Base-by-base conservation (phyloP, 1,140 invertebrate species). In the Solenopsis invicta region DNA sequence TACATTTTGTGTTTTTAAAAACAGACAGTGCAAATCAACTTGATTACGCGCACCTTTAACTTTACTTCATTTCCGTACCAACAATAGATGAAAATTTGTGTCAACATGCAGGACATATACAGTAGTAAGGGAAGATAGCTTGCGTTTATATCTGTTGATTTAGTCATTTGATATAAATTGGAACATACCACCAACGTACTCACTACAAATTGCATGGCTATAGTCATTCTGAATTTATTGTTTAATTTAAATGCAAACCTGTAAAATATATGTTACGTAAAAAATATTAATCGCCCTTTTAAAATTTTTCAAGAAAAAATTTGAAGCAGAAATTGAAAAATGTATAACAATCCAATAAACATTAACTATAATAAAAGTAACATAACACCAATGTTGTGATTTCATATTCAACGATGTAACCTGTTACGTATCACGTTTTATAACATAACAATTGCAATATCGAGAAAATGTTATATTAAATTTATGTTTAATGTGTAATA, bases 31-130 rank as follows among this genome's bases (percentile, higher is more conserved):
- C 18, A 5, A 6, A 8, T 24, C 1, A 45, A 59, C 5, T 72
- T 48, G 10, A 41, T 41, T 41, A 34, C 13, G 13, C 56, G 12
- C 5, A 89, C 88, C 85, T 87, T 89, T 21, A 84, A 16, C 6
- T 71, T 96, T 0, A 96, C 94, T 91, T 96, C 95, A 88, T 96
- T 96, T 16, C 96, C 96, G 82, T 95, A 96, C 96, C 96, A 96
- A 86, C 96, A 96, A 80, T 96, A 96, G 0, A 96, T 87, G 48
- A 95, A 95, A 34, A 96, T 92, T 84, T 96, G 91, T 13, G 85
- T 45, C 1, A 88, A 24, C 59, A 88, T 85, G 3, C 85, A 91
- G 21, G 54, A 48, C 6, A 85, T 74, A 64, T 86, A 93, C 16
- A 92, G 0, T 6, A 90, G 24, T 41, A 90, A 66, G 2, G 74